Evolutionary conservation across 64 coral and sea anemone species (phyloP), one percentile per base, ranked within the genome.

Genomic region (Trachythela sp.): DNA sequence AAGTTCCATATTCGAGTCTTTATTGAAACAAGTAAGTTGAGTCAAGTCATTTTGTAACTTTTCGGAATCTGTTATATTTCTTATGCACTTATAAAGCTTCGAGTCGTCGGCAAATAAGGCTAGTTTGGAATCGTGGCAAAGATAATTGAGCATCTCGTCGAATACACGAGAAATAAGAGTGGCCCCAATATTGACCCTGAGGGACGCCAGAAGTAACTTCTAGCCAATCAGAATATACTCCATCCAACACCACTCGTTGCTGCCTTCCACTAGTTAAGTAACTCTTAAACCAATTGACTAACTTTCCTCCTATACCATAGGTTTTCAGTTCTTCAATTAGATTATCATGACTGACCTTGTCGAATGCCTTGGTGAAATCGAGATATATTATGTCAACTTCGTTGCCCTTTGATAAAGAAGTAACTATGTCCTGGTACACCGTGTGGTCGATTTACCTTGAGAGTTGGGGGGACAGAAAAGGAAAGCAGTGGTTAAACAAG

Each of bases 381-480:
- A 77, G 71, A n/a, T 77, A 77, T 13, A 77, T 77, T 32, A 38
- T 38, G 31, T 77, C 71, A 18, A 77, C 36, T n/a, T 77, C 71
- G 9, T 77, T 36, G 29, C 71, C 71, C 29, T 38, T 77, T 13
- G 71, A 32, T 32, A 77, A 32, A 27, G 30, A 35, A 5, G 29
- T 38, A 2, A 77, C 9, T 4, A 35, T 32, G 31, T 77, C 71
- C 3, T 77, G 71, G 71, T 77, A 77, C 30, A 77, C 71, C 30
- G 8, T 77, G 29, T 38, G 8, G 71, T 77, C 7, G 71, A 77
- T 35, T 77, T 32, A 6, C 71, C 71, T 35, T 32, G 3, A 77
- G 13, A 77, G 36, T 13, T 5, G 36, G 30, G 29, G 71, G 30
- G 71, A 32, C 36, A 32, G 9, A 38, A 35, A 38, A 17, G 71